Conservation (phyloP, 2,888 invertebrate species). For the Dinocampus coccinellae region DNA sequence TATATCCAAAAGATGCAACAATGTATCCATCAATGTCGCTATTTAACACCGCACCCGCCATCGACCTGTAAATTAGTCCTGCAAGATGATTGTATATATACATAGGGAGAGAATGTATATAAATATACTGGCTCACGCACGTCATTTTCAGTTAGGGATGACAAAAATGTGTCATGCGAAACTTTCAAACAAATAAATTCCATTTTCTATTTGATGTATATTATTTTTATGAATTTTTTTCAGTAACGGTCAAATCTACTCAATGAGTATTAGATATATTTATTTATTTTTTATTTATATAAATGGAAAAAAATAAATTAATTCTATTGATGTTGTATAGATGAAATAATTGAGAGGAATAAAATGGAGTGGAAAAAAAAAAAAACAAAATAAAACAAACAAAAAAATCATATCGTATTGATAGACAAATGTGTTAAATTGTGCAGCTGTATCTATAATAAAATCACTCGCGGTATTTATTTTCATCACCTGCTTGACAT, state of each 20-base stretch:
- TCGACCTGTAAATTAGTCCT: constrained; percentile 63
- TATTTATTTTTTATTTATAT: background rate
- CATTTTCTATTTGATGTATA: constrained; percentile 7
- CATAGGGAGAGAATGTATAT: constrained; percentile 56
- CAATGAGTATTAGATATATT: too few relatives aligned
- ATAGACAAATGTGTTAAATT: constrained; percentile 29
- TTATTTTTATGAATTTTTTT: background rate
- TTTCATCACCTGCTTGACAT: constrained; percentile 29
- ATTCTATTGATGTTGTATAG: too few relatives aligned
- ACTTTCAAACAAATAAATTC: constrained; percentile 34
- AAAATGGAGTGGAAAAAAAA: constrained; percentile 11
- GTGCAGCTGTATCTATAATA: constrained; percentile 24
- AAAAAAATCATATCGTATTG: constrained; percentile 44
- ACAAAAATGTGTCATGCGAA: constrained; percentile 58
- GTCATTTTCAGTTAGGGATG: constrained; percentile 60
- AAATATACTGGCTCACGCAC: constrained; percentile 50
- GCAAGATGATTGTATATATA: constrained; percentile 32
- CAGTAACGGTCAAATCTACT: background rate
- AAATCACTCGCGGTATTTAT: background rate
- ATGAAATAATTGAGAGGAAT: background rate
- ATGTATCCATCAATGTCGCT: constrained; percentile 63
- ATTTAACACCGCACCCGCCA: constrained; percentile 44
- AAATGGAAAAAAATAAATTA: too few relatives aligned
- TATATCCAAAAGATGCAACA: constrained; percentile 50
- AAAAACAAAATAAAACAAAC: too few relatives aligned